Percentiles rank a stretch among this genome's conserved stretches.
phyloP scores from a whole-genome alignment of 2,797 vertebrate species.

The Tiaroga cobitis region DNA sequence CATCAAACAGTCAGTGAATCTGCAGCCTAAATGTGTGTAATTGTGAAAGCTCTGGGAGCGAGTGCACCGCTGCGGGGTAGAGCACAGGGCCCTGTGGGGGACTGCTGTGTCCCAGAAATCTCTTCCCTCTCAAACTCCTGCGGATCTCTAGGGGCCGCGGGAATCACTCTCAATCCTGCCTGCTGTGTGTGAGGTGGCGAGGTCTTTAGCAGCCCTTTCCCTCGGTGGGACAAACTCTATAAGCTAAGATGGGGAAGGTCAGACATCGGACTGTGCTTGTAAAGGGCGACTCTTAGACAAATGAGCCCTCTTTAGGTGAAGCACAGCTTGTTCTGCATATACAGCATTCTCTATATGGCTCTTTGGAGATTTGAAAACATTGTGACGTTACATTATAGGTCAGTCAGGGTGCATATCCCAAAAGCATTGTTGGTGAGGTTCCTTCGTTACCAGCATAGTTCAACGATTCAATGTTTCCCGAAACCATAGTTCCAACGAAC shows the following conservation, averaged over 20 bases:
- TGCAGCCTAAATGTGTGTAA: neutral
- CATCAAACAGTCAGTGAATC: neutral
- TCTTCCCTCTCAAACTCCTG: slow-evolving; percentile 46
- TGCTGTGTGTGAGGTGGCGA: slow-evolving; percentile 17
- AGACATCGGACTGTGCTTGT: slow-evolving; percentile 44
- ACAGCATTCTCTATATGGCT: neutral
- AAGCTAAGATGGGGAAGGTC: slow-evolving; percentile 57
- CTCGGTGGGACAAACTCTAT: slow-evolving; percentile 49
- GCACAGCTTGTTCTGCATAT: neutral
- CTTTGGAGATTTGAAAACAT: neutral
- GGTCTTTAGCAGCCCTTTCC: slow-evolving; percentile 6
- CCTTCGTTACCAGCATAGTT: too few relatives aligned
- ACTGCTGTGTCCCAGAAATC: slow-evolving; percentile 39
- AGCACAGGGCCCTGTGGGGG: slow-evolving; percentile 27
- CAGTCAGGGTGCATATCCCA: neutral
- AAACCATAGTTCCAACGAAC: too few relatives aligned
- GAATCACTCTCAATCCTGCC: slow-evolving; percentile 44
- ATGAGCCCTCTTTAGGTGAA: neutral
- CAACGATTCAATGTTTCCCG: too few relatives aligned
- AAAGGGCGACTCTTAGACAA: neutral
- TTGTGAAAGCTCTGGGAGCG: neutral
- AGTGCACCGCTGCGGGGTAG: neutral
- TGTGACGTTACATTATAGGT: neutral
- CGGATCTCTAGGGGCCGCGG: slow-evolving; percentile 44
- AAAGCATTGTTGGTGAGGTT: too few relatives aligned